A percentile compares a stretch with the other conserved stretches of the same genome.
Conservation (phyloP, 2,113 vertebrate species). For the Heterocephalus glaber region DNA sequence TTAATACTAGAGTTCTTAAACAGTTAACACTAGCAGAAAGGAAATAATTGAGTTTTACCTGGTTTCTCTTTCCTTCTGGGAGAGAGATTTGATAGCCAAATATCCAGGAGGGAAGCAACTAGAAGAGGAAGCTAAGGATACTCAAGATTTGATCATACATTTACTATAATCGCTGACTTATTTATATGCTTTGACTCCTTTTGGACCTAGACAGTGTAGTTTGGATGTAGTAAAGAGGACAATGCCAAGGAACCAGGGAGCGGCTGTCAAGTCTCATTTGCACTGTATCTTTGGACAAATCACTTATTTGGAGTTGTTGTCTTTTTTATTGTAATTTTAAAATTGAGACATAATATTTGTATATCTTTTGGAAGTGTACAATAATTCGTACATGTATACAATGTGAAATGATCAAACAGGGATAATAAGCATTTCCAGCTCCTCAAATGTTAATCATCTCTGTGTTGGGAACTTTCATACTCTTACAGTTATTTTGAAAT, state of each 20-base stretch:
- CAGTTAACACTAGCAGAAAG: slow-evolving; percentile 48
- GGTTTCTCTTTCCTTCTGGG: slow-evolving; percentile 37
- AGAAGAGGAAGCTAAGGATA: slow-evolving; percentile 49
- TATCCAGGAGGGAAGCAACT: slow-evolving; percentile 53
- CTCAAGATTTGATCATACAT: background rate
- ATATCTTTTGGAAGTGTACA: background rate
- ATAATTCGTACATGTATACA: background rate
- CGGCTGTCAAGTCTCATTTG: background rate
- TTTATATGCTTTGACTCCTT: slow-evolving; percentile 55
- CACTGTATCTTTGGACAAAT: background rate
- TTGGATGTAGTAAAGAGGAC: background rate
- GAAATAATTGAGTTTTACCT: slow-evolving; percentile 40
- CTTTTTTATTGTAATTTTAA: background rate
- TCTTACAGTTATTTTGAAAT: background rate
- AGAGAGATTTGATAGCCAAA: slow-evolving; percentile 47
- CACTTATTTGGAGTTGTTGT: background rate
- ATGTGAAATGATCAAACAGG: background rate
- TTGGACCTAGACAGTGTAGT: background rate
- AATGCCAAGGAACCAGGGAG: background rate
- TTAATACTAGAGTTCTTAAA: slow-evolving; percentile 39
- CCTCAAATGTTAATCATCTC: background rate
- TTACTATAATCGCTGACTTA: slow-evolving; percentile 45
- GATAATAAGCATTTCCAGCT: background rate
- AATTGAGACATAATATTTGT: background rate
- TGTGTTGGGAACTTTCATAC: background rate